These are phyloP conservation scores for Anabacerthia variegaticeps DNA, from an alignment of 2,797 vertebrate species.

Conservation along the genomic window DNA sequence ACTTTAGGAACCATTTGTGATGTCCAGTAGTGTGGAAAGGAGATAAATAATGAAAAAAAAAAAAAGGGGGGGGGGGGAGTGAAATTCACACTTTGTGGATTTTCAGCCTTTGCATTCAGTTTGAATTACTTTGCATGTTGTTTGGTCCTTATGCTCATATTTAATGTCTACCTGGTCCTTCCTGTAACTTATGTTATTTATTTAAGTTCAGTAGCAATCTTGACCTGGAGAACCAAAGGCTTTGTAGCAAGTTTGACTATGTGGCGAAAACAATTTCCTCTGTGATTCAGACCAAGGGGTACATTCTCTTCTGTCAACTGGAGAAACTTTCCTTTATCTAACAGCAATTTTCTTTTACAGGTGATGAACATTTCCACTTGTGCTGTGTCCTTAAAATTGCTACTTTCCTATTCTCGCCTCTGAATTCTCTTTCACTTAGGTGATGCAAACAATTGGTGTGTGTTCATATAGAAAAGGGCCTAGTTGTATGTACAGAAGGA, in stretches of 20 bases:
- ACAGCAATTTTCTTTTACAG: not conserved
- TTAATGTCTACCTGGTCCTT: not conserved
- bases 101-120: not conserved
- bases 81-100: not conserved
- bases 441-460: not conserved
- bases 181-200: not conserved
- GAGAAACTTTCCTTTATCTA: not conserved
- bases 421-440: not conserved
- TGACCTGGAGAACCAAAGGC: not conserved
- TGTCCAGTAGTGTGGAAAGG: not conserved
- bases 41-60: not conserved
- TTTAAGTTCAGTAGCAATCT: not conserved
- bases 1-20: not conserved
- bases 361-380: not conserved
- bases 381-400: not conserved
- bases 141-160: not conserved
- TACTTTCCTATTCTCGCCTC: not conserved
- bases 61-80: not conserved
- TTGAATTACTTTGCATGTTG: not conserved
- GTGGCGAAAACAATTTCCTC: not conserved
- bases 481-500: not conserved
- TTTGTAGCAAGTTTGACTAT: not conserved
- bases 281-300: not conserved
- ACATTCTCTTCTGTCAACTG: not conserved
- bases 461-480: not conserved